These are phyloP conservation scores for Anorthoa munda DNA, from an alignment of 2,888 invertebrate genomes.

Conservation along the genomic window DNA sequence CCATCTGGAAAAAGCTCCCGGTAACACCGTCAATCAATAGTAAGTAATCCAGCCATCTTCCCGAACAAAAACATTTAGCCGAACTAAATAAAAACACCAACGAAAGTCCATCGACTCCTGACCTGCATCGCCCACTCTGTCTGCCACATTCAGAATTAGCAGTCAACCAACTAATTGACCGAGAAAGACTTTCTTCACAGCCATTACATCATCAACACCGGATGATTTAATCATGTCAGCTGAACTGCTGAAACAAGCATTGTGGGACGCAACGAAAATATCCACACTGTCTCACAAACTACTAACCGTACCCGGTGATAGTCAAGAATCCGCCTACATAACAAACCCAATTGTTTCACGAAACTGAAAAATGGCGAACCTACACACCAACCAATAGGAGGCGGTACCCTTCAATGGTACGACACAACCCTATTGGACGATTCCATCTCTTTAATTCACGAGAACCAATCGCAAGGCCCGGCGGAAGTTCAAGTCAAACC, in stretches of 20 bases:
- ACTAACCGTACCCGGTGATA: conserved; percentile 71
- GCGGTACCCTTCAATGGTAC: conserved; percentile 79
- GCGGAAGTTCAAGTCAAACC: conserved; percentile 86
- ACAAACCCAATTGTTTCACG: conserved; percentile 86
- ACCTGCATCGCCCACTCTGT: conserved; percentile 60
- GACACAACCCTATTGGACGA: conserved; percentile 77
- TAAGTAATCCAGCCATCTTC: background rate
- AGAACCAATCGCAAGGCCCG: conserved; percentile 81
- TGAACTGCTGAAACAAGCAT: conserved; percentile 82
- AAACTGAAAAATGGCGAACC: conserved; percentile 89
- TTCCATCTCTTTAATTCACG: conserved; percentile 72
- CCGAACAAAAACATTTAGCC: conserved; percentile 20
- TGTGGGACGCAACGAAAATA: conserved; percentile 79
- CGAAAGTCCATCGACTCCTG: conserved; percentile 47
- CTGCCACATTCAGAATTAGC: conserved; percentile 59
- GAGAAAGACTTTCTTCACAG: conserved; percentile 66
- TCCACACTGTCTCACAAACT: conserved; percentile 75
- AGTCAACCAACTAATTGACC: conserved; percentile 58
- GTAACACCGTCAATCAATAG: background rate
- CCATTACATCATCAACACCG: conserved; percentile 68
- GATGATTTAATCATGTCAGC: conserved; percentile 84
- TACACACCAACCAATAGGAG: conserved; percentile 84
- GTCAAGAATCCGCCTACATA: conserved; percentile 84
- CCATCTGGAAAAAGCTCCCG: background rate
- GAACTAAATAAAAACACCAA: conserved; percentile 43